Percentiles rank a stretch among this genome's conserved stretches.
phyloP scores from a whole-genome alignment of 2,113 vertebrate species.

The Hiodon alosoides region DNA sequence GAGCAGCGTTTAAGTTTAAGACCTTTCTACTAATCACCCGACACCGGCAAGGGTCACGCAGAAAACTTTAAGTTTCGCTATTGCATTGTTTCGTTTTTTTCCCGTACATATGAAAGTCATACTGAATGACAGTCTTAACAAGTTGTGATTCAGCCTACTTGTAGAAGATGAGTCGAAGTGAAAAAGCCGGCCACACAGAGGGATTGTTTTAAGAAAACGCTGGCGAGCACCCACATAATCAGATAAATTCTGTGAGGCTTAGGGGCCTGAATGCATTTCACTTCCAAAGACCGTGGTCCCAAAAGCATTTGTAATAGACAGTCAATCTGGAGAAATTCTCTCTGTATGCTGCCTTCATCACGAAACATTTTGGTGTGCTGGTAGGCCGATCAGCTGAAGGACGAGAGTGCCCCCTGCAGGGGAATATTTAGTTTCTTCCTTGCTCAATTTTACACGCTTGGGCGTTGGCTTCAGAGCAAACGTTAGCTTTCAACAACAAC shows the following conservation, averaged over 20 bases:
- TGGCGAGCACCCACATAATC: slow-evolving; percentile 31
- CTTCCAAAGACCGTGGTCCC: slow-evolving; percentile 28
- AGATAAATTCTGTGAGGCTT: slow-evolving; percentile 35
- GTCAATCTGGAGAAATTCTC: slow-evolving; percentile 31
- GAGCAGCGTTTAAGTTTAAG: background rate
- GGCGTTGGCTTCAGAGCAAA: slow-evolving; percentile 20
- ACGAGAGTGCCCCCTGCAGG: slow-evolving; percentile 41
- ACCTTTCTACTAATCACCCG: background rate
- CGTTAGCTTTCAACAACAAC: background rate
- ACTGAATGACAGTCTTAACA: slow-evolving; percentile 1
- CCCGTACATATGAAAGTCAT: background rate
- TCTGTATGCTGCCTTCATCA: slow-evolving; percentile 12
- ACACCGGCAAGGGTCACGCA: background rate
- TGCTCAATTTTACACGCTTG: slow-evolving; percentile 6
- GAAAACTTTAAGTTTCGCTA: too few relatives aligned
- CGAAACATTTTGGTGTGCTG: background rate
- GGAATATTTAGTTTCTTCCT: background rate
- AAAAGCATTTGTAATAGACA: slow-evolving; percentile 33
- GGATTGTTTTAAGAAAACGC: slow-evolving; percentile 16
- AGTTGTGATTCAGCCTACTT: background rate
- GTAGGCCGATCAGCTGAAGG: slow-evolving; percentile 16
- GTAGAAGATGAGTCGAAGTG: background rate
- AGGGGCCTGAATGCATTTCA: slow-evolving; percentile 32
- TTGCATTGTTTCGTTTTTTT: too few relatives aligned
- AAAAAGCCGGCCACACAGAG: background rate